Evolutionary conservation across 2,797 vertebrate species (phyloP).

Genomic region (Paramormyrops hopkinsi): DNA sequence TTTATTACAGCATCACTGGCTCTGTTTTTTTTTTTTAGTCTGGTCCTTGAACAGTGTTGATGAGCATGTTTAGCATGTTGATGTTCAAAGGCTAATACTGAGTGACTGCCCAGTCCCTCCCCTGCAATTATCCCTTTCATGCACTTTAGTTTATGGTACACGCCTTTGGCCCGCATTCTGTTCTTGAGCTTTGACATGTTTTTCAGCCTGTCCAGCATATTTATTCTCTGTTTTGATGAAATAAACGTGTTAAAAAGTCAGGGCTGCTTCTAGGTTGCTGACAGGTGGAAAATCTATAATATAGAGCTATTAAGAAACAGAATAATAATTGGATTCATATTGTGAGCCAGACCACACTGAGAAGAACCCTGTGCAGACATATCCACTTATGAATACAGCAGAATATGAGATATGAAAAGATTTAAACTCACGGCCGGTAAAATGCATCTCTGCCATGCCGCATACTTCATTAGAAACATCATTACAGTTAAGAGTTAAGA

Average conservation of each 20-base stretch:
- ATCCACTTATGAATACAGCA: background rate
- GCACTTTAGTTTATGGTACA: conserved; percentile 76
- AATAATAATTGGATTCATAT: background rate
- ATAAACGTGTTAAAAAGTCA: background rate
- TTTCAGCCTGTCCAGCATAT: background rate
- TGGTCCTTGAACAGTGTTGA: conserved; percentile 34
- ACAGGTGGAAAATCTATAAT: background rate
- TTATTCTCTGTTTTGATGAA: background rate
- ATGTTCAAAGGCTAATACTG: conserved; percentile 54
- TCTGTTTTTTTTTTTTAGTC: background rate
- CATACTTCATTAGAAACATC: background rate
- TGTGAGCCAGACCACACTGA: background rate
- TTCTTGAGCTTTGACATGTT: conserved; percentile 42
- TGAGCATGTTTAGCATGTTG: conserved; percentile 28
- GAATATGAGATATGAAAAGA: background rate
- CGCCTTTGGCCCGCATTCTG: conserved; percentile 58
- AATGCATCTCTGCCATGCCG: background rate
- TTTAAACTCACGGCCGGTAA: background rate
- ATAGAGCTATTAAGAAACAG: background rate
- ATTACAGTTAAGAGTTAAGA: background rate
- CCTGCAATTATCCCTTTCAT: conserved; percentile 43
- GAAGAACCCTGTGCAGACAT: background rate
- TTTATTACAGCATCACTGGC: background rate
- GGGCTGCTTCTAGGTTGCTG: background rate
- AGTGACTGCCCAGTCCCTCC: background rate